phyloP scores from a whole-genome alignment of 2,888 invertebrate genomes.

The Lampropteryx suffumata region DNA sequence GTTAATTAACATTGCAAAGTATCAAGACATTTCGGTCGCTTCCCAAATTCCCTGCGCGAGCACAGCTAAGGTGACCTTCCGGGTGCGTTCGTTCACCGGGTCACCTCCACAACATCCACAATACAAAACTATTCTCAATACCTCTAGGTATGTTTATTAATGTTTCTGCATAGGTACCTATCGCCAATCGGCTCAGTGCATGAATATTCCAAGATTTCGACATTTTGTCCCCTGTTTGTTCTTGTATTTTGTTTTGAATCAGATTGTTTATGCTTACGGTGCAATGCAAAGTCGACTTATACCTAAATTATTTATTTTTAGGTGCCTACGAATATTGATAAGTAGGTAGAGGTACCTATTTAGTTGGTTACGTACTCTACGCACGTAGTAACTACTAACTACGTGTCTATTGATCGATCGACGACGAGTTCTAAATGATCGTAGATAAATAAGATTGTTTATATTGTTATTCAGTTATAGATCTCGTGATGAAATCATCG shows the following conservation, averaged over 20 bases:
- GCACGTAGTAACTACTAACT: too few relatives aligned
- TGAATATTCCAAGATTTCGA: constrained; percentile 27
- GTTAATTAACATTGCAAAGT: constrained; percentile 27
- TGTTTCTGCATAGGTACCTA: constrained; percentile 25
- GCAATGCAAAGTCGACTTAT: neutral
- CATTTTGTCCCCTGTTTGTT: constrained; percentile 24
- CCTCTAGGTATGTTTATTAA: constrained; percentile 28
- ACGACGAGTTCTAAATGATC: neutral
- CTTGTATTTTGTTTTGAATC: constrained; percentile 23
- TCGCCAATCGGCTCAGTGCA: constrained; percentile 18
- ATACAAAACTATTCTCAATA: constrained; percentile 36
- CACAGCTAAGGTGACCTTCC: constrained; percentile 71
- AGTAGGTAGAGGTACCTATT: too few relatives aligned
- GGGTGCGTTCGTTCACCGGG: constrained; percentile 58
- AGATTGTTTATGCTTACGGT: constrained; percentile 2
- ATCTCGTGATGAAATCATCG: neutral
- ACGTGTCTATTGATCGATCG: too few relatives aligned
- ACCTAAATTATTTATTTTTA: constrained; percentile 4
- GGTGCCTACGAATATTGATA: neutral
- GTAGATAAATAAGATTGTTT: constrained; percentile 1
- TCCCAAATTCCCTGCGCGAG: constrained; percentile 56
- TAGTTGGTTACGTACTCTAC: too few relatives aligned
- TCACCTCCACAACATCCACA: constrained; percentile 52
- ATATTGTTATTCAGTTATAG: neutral
- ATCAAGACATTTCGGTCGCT: constrained; percentile 42